Evolutionary conservation across 2,888 invertebrate genomes (phyloP).

Genomic region (Tenthredo livida): DNA sequence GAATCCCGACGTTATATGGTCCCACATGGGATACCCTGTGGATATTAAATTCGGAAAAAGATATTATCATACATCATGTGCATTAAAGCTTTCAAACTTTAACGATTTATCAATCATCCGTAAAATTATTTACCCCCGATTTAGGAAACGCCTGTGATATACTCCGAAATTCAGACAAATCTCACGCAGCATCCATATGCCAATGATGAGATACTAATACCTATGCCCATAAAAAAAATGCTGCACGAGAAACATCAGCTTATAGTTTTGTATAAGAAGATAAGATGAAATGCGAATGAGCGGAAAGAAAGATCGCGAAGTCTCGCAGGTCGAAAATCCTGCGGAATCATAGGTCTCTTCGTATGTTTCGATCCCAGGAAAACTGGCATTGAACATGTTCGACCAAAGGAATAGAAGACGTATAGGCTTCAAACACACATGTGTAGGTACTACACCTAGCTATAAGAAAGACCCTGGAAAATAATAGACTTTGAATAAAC

Average conservation of each 20-base stretch:
- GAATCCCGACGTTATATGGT: not conserved
- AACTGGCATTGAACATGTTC: not conserved
- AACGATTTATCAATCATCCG: slow-evolving; percentile 2
- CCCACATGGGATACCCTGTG: not conserved
- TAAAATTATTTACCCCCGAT: not conserved
- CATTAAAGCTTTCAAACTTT: not conserved
- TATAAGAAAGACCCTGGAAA: not conserved
- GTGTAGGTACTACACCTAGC: not conserved
- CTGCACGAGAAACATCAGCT: not conserved
- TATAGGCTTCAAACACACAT: not conserved
- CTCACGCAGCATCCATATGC: no score
- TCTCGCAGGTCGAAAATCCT: not conserved
- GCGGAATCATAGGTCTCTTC: not conserved
- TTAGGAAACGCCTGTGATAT: not conserved
- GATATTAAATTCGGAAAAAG: not conserved
- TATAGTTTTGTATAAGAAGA: not conserved
- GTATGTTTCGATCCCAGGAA: not conserved
- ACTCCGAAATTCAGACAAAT: no score
- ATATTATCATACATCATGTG: not conserved
- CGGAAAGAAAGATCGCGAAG: slow-evolving; percentile 6
- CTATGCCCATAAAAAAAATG: not conserved
- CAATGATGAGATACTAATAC: no score
- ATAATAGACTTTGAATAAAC: slow-evolving; percentile 31
- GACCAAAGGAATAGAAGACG: not conserved
- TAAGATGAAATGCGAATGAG: not conserved